These are phyloP conservation scores for Merodon equestris DNA, from an alignment of 2,888 invertebrate genomes.

Conservation along the genomic window DNA sequence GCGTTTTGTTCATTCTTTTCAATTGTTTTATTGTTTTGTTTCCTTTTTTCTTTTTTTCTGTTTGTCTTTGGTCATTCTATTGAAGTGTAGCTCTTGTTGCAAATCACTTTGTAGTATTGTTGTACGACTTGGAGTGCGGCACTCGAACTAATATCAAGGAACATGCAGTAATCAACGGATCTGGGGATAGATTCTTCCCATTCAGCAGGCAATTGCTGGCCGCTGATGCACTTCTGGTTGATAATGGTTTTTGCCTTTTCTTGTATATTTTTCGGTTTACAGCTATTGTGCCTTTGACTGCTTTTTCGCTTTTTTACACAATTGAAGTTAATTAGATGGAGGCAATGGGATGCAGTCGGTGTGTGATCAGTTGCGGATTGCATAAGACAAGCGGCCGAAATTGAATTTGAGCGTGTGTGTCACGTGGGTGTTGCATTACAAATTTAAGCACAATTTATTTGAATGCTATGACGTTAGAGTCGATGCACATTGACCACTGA, in stretches of 20 bases:
- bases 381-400: too few relatives aligned
- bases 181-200: conserved; percentile 36
- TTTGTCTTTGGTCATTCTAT: conserved; percentile 41
- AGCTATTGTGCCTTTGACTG: too few relatives aligned
- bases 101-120: conserved; percentile 50
- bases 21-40: conserved; percentile 18
- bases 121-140: conserved; percentile 42
- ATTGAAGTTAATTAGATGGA: conserved; percentile 39
- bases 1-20: conserved; percentile 18
- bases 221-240: conserved; percentile 35
- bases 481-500: too few relatives aligned
- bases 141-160: conserved; percentile 45
- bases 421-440: too few relatives aligned
- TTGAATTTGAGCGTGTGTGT: too few relatives aligned
- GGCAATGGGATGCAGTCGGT: too few relatives aligned
- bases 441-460: too few relatives aligned
- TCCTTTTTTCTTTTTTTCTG: conserved; percentile 28
- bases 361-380: too few relatives aligned
- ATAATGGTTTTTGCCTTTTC: too few relatives aligned
- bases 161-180: conserved; percentile 30
- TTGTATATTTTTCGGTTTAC: conserved; percentile 20
- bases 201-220: conserved; percentile 8
- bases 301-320: conserved; percentile 47
- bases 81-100: conserved; percentile 52
- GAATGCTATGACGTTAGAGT: too few relatives aligned